Conservation (phyloP, 2,888 invertebrate species). For the Xestia c-nigrum region DNA sequence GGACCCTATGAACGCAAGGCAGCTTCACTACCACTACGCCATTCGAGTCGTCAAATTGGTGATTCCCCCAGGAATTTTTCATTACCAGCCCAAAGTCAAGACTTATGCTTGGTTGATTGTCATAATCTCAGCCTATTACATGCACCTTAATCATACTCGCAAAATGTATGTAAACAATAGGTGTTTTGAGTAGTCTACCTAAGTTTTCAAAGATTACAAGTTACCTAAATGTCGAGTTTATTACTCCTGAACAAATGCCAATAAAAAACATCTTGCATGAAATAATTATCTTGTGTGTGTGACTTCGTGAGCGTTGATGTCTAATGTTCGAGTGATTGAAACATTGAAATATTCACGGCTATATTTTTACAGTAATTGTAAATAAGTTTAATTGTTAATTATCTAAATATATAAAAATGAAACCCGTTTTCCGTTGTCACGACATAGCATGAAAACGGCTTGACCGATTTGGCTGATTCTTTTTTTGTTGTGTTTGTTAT, state of each 20-base stretch:
- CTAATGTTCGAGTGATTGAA: constrained; percentile 45
- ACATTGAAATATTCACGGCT: neutral
- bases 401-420: no score
- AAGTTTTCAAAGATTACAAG: neutral
- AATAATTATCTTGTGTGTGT: neutral
- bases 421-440: no score
- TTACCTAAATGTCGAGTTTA: neutral
- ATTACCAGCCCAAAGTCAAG: neutral
- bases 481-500: no score
- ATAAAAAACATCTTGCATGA: neutral
- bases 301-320: constrained; percentile 55
- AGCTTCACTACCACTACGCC: no score
- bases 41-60: no score
- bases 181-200: neutral
- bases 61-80: neutral
- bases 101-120: neutral
- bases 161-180: neutral
- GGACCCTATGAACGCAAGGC: no score
- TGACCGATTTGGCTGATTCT: no score
- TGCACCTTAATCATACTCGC: neutral
- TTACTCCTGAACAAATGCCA: neutral
- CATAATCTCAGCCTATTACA: neutral
- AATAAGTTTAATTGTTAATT: neutral
- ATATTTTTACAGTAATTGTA: neutral
- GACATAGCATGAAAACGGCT: no score